Evolutionary conservation across 2,888 invertebrate genomes (phyloP).

Genomic region (Papilio protenor): DNA sequence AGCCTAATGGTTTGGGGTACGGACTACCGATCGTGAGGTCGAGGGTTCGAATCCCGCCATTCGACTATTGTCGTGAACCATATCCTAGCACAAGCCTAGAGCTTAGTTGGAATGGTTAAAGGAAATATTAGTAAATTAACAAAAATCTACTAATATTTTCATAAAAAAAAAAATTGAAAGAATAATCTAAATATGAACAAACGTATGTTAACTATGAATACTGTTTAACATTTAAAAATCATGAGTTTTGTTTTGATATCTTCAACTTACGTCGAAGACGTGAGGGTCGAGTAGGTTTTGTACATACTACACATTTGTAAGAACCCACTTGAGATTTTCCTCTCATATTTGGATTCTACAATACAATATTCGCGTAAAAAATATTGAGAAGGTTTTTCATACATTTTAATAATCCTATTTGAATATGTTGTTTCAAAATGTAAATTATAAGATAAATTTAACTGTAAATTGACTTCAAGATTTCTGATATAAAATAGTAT

Average conservation of each 20-base stretch:
- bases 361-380: slow-evolving; percentile 1
- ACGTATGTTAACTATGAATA: neutral
- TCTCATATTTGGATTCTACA: slow-evolving; percentile 2
- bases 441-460: neutral
- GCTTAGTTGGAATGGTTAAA: too few relatives aligned
- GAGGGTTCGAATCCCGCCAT: too few relatives aligned
- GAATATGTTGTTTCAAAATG: neutral
- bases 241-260: slow-evolving; percentile 3
- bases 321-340: slow-evolving; percentile 6
- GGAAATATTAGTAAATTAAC: too few relatives aligned
- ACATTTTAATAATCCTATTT: neutral
- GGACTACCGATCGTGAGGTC: too few relatives aligned
- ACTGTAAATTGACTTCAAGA: too few relatives aligned
- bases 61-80: too few relatives aligned
- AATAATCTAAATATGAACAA: neutral
- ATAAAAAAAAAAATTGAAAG: too few relatives aligned
- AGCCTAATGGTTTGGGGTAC: too few relatives aligned
- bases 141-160: too few relatives aligned
- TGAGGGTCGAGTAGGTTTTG: slow-evolving; percentile 8
- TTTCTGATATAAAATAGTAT: neutral
- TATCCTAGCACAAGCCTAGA: too few relatives aligned
- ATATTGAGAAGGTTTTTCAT: neutral
- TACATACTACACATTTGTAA: slow-evolving; percentile 11
- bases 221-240: neutral
- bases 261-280: neutral